Evolutionary conservation across 2,113 vertebrate genomes (phyloP), one percentile per base, ranked within the genome.

Genomic region (Labeo catla): DNA sequence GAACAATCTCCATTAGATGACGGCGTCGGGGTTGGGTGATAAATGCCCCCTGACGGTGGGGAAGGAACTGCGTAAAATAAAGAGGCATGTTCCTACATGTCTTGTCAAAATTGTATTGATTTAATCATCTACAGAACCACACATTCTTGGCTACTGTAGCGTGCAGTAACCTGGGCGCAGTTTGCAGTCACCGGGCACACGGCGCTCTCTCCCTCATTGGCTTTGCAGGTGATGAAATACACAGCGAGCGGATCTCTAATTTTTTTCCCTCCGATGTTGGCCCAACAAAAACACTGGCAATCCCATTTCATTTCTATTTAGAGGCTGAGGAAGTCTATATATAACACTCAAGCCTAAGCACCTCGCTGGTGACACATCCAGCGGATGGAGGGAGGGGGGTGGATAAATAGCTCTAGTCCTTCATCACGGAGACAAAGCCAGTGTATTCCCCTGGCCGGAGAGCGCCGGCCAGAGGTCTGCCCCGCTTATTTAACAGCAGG

Each of bases 21-120:
- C 96, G 96, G 87, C 94, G 93, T 95, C 65, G 49, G 94, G 95
- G 96, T 95, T 95, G 94, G 95, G 95, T 98, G 97, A 98, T 97
- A 96, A 97, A 98, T 97, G 95, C 95, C 93, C 88, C 93, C 93
- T 92, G 92, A 95, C 92, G 93, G 93, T 93, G 93, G 95, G 94
- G 95, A 96, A 97, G 96, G 96, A 96, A 97, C 96, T 95, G 96
- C 94, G 93, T 96, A 94, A 96, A 97, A 97, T 96, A 96, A 97
- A 96, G 96, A 97, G 95, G 94, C 96, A 96, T 97, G 96, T 98
- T 97, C 95, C 95, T 96, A 97, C 96, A 97, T 96, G 96, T 97
- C 97, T 96, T 97, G 96, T 97, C 96, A 97, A 97, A 97, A 97
- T 96, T 96, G 94, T 97, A 98, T 97, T 97, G 97, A 99, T 98